Evolutionary conservation across 2,888 invertebrate genomes (phyloP), one percentile per base, ranked within the genome.

Genomic region (Liopterus haemorrhoidalis): DNA sequence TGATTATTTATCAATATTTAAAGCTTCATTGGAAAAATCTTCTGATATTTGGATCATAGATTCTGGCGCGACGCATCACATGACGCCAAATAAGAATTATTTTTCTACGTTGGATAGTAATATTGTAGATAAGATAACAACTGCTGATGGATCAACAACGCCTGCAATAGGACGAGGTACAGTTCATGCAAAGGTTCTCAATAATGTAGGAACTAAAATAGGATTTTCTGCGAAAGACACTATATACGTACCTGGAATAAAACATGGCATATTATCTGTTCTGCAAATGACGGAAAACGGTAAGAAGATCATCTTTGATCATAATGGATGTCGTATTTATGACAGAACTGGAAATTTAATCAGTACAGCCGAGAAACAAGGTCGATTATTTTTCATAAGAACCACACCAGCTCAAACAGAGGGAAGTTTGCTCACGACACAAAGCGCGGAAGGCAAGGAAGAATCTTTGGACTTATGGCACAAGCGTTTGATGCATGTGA

Each of bases 1-100:
- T n/a, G n/a, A n/a, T n/a, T n/a, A n/a, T n/a, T n/a, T n/a, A n/a
- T n/a, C n/a, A n/a, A n/a, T n/a, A n/a, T n/a, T n/a, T n/a, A n/a
- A n/a, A n/a, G n/a, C n/a, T n/a, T n/a, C n/a, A n/a, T n/a, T n/a
- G n/a, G n/a, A n/a, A n/a, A n/a, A n/a, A n/a, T n/a, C n/a, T n/a
- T n/a, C n/a, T 11, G 11, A 38, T 28, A 25, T 16, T 12, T 27
- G 38, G 40, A 40, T 40, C 5, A 27, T 38, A 8, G 20, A 40
- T 19, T 40, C 18, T 11, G 40, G 40, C 14, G 40, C 40, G 12
- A 40, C 40, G 9, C 40, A 40, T 18, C 30, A 40, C 19, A 40
- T 40, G 28, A 28, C 28, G n/a, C 40, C 30, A 15, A 40, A 28
- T 27, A 20, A 16, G 19, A 18, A 40, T 18, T 40, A 40, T 9